These are phyloP conservation scores for Mixornis gularis DNA, from an alignment of 2,113 vertebrate species.

Conservation along the genomic window DNA sequence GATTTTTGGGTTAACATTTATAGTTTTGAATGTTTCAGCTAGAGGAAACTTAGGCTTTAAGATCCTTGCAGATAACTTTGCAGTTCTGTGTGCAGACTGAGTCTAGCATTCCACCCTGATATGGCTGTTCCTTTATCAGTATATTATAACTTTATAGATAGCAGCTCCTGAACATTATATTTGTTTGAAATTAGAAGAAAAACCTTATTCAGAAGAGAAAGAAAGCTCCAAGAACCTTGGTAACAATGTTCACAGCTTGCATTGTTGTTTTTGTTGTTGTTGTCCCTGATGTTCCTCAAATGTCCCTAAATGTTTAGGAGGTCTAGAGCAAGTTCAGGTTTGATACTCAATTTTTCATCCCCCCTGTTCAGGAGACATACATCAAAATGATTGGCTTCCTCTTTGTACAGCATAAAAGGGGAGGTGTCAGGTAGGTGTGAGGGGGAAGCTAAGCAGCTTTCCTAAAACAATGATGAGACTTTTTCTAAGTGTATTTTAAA, in stretches of 20 bases:
- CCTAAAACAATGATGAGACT: neutral
- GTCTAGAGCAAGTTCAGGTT: neutral
- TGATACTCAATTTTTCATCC: neutral
- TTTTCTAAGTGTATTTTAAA: neutral
- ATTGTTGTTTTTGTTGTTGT: too few relatives aligned
- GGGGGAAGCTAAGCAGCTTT: neutral
- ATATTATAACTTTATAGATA: neutral
- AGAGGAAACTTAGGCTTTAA: neutral
- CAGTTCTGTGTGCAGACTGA: neutral
- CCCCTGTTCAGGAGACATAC: neutral
- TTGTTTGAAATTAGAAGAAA: neutral
- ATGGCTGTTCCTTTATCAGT: neutral
- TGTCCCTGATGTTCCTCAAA: neutral
- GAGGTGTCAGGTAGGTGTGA: neutral
- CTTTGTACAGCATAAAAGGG: neutral
- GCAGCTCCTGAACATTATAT: neutral
- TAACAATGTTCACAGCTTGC: neutral
- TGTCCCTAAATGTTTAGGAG: neutral
- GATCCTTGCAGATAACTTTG: neutral
- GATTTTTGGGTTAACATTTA: neutral
- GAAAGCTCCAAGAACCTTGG: neutral
- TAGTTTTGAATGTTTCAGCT: neutral
- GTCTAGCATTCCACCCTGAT: neutral
- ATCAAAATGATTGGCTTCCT: neutral
- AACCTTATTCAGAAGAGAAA: neutral